Percentiles rank a stretch among this genome's conserved stretches.
These are phyloP conservation scores for Puma concolor DNA, from an alignment of 2,113 vertebrate species.

Conservation along the genomic window DNA sequence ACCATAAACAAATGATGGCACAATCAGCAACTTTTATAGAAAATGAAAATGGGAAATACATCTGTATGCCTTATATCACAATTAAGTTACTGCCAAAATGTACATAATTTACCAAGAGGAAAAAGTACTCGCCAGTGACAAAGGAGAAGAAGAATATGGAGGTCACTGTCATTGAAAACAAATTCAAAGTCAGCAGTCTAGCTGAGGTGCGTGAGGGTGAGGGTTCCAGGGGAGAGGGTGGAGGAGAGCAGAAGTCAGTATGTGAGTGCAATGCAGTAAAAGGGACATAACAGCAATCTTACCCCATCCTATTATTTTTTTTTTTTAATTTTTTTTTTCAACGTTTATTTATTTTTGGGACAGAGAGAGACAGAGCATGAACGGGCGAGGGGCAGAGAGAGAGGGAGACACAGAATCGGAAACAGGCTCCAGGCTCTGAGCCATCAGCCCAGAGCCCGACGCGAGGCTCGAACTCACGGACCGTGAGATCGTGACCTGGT, in stretches of 20 bases:
- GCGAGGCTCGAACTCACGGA: no score
- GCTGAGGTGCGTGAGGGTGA: not conserved
- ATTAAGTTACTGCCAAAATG: constrained; percentile 11
- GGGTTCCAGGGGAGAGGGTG: no score
- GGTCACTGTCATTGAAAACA: not conserved
- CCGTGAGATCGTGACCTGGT: no score
- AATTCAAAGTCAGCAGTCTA: not conserved
- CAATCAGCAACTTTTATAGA: constrained; percentile 13
- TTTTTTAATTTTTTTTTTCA: no score
- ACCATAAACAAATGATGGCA: constrained; percentile 22
- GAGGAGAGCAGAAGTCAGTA: not conserved
- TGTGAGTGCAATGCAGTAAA: no score
- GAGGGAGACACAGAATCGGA: no score
- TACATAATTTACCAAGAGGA: not conserved
- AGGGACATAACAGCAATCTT: not conserved
- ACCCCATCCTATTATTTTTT: not conserved
- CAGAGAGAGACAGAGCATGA: no score
- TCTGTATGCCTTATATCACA: not conserved
- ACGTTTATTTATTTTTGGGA: no score
- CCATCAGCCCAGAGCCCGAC: no score
- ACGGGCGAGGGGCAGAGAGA: no score
- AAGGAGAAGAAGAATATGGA: not conserved
- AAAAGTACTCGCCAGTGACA: not conserved
- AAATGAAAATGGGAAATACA: constrained; percentile 30
- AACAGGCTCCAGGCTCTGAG: no score